Percentiles rank a stretch among this genome's conserved stretches.
Conservation (phyloP, 2,888 invertebrate genomes). For the Agriopis marginaria region DNA sequence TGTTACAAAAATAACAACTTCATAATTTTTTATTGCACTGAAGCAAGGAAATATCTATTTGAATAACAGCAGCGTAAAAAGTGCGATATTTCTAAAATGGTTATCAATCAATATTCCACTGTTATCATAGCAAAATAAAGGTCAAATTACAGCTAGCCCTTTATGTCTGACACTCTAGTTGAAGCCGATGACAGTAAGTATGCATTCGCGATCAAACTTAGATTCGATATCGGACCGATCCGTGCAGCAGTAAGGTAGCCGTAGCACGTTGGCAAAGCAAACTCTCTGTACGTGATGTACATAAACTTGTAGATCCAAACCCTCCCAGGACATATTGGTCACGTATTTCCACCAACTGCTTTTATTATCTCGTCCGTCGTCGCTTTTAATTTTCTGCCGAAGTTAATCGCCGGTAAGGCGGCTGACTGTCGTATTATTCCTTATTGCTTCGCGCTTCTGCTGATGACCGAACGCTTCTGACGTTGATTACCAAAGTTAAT, state of each 20-base stretch:
- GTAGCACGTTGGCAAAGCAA: slow-evolving; percentile 79
- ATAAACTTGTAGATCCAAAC: slow-evolving; percentile 63
- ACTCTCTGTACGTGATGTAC: slow-evolving; percentile 78
- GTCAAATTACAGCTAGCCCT: background rate
- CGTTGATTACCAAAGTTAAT: slow-evolving; percentile 43
- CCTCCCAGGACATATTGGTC: slow-evolving; percentile 79
- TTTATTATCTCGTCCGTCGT: slow-evolving; percentile 74
- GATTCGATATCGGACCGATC: slow-evolving; percentile 72
- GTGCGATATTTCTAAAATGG: background rate
- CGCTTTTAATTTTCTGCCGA: slow-evolving; percentile 77
- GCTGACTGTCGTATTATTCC: slow-evolving; percentile 63
- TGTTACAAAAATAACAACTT: no score
- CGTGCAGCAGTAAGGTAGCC: slow-evolving; percentile 68
- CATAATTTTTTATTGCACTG: no score
- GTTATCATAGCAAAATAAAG: background rate
- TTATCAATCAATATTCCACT: background rate
- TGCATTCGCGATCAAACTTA: slow-evolving; percentile 66
- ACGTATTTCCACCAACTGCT: slow-evolving; percentile 76
- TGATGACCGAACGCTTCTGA: slow-evolving; percentile 49
- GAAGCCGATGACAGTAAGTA: slow-evolving; percentile 56
- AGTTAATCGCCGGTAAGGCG: slow-evolving; percentile 70
- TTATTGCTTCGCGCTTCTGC: slow-evolving; percentile 62
- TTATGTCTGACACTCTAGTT: background rate
- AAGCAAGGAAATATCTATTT: background rate
- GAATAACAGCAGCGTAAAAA: background rate